Evolutionary conservation across 1,140 invertebrate species (phyloP), one percentile per base, ranked within the genome.

Genomic region (Microvelia longipes): DNA sequence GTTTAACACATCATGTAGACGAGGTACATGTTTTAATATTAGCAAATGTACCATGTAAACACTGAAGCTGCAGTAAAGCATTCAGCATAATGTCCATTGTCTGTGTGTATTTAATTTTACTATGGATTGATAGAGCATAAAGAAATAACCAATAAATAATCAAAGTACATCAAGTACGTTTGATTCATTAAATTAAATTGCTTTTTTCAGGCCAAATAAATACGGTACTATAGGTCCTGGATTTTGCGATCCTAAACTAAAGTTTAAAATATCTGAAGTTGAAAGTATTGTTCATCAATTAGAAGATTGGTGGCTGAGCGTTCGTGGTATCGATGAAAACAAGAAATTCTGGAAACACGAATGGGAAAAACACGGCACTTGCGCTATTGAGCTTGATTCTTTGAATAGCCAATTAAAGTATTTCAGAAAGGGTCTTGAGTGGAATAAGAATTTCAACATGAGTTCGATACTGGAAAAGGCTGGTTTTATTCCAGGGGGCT

Each of bases 281-380:
- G 76, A 81, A 28, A 79, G 84, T 0, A 84, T 93, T 61, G 79
- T 86, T 71, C 74, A 77, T 19, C 79, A 88, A 62, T 74, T 93
- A 29, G 79, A 86, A 68, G 78, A 84, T 29, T 84, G 83, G 66
- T 93, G 91, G 91, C 84, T 85, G 0, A 89, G 92, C 74, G 81
- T 93, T 11, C 35, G 19, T 69, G 85, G 89, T 76, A 83, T 28
- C 1, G 70, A 72, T n/a, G 82, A 71, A 81, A 72, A 84, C 80
- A 1, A 78, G 81, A 50, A 86, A 73, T 82, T 93, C 2, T 93
- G 91, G 91, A 80, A 85, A 71, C 90, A 93, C 71, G 91, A 93
- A 77, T 93, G 91, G 91, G 77, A 81, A 0, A 93, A 93, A 76
- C 91, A 93, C 77, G 91, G 91, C 0, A 91, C 90, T 0, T 93